A percentile compares a stretch with the other conserved stretches of the same genome.
Conservation (phyloP, 2,113 vertebrate species). For the Chelonoidis abingdonii region DNA sequence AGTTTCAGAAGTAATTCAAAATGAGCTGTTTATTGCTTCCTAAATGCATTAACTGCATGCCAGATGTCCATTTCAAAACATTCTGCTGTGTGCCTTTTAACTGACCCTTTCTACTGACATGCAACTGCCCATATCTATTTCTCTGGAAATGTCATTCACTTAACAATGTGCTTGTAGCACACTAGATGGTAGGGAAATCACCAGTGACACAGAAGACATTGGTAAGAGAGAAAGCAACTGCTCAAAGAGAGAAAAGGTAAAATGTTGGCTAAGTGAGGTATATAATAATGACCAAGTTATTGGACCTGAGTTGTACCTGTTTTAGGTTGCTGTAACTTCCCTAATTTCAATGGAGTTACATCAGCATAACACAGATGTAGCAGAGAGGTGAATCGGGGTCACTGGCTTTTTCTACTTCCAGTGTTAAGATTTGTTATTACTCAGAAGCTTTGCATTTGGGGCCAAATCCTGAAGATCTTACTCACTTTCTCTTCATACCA, state of each 20-base stretch:
- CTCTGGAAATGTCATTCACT: conserved; percentile 14
- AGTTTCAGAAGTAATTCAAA: conserved; percentile 76
- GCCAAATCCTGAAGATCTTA: not conserved
- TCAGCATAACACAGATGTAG: not conserved
- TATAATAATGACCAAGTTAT: not conserved
- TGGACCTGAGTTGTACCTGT: not conserved
- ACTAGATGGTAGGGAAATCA: not conserved
- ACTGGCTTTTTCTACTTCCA: not conserved
- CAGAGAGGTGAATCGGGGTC: no score
- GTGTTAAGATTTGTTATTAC: not conserved
- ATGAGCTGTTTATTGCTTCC: conserved; percentile 80
- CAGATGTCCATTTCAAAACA: conserved; percentile 76
- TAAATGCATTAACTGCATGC: conserved; percentile 73
- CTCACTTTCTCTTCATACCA: not conserved
- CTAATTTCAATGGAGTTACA: not conserved
- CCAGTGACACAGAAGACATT: not conserved
- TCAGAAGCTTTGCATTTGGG: not conserved
- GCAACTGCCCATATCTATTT: not conserved
- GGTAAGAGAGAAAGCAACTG: not conserved
- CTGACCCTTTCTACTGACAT: conserved; percentile 10
- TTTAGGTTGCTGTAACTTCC: not conserved
- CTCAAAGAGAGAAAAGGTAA: not conserved
- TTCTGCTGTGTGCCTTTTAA: conserved; percentile 52
- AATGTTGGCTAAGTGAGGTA: not conserved
- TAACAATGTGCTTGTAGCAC: conserved; percentile 1